Conservation (phyloP, 2,113 vertebrate species). For the Sphaerodactylus townsendi region DNA sequence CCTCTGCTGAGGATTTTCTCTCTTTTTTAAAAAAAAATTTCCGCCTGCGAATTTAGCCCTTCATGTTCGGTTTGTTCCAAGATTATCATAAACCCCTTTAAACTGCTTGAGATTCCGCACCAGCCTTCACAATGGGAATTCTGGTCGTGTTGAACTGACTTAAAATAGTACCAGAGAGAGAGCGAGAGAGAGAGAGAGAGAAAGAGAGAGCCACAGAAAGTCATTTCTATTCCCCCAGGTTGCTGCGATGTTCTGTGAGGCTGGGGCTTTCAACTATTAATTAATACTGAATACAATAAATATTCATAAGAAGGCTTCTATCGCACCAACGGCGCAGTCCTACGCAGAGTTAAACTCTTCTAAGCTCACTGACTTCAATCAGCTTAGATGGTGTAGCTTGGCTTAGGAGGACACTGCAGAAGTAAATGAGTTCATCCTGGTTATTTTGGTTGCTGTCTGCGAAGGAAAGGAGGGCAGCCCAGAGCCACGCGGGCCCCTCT, state of each 20-base stretch:
- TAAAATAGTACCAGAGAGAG: constrained; percentile 32
- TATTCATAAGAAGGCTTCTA: constrained; percentile 58
- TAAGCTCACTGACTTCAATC: no score
- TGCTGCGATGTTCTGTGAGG: constrained; percentile 26
- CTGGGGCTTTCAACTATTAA: constrained; percentile 47
- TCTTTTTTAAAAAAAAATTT: neutral
- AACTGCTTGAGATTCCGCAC: constrained; percentile 41
- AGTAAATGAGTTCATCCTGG: constrained; percentile 41
- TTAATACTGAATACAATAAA: constrained; percentile 51
- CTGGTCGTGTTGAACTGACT: constrained; percentile 43
- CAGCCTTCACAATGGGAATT: constrained; percentile 45
- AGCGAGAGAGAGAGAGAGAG: neutral
- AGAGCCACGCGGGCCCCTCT: neutral
- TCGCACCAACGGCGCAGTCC: neutral
- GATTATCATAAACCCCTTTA: neutral
- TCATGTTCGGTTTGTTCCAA: constrained; percentile 28
- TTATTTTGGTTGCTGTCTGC: constrained; percentile 35
- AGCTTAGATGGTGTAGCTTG: no score
- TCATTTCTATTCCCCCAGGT: constrained; percentile 31
- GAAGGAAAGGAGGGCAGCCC: constrained; percentile 28
- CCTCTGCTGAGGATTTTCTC: constrained; percentile 10
- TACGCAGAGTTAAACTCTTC: no score
- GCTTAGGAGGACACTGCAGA: neutral
- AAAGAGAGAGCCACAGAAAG: neutral
- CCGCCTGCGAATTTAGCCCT: neutral